A percentile compares a stretch with the other conserved stretches of the same genome.
phyloP scores from a whole-genome alignment of 1,140 invertebrate genomes.

The Thaumetopoea pityocampa region DNA sequence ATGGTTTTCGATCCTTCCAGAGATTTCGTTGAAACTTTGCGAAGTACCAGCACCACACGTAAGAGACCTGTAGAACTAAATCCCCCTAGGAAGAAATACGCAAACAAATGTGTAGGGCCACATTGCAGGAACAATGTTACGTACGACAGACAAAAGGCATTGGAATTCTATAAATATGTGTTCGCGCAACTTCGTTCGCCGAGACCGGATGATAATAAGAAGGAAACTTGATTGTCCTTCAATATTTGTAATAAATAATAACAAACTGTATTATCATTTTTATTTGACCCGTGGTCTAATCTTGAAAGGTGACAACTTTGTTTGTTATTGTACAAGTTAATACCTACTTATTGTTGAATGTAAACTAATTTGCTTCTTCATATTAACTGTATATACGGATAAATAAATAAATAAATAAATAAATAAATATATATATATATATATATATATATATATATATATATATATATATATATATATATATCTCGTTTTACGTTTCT shows the following conservation, averaged over 20 bases:
- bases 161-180: constrained; percentile 72
- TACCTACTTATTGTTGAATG: no score
- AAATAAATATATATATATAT: no score
- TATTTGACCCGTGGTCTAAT: constrained; percentile 13
- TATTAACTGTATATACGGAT: no score
- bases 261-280: constrained; percentile 9
- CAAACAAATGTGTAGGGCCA: constrained; percentile 41
- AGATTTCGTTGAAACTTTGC: constrained; percentile 61
- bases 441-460: no score
- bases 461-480: no score
- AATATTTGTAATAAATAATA: constrained; percentile 15
- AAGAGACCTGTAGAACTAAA: constrained; percentile 33
- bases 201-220: constrained; percentile 35
- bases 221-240: constrained; percentile 32
- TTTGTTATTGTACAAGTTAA: no score
- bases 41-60: constrained; percentile 43
- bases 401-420: no score
- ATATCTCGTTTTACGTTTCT: no score
- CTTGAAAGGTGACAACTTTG: neutral
- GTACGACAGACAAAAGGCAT: constrained; percentile 63
- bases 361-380: no score
- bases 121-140: constrained; percentile 49
- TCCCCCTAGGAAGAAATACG: constrained; percentile 38
- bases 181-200: constrained; percentile 59
- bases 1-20: constrained; percentile 61